Conservation (phyloP, 2,113 vertebrate genomes). For the Crotalus viridis region DNA sequence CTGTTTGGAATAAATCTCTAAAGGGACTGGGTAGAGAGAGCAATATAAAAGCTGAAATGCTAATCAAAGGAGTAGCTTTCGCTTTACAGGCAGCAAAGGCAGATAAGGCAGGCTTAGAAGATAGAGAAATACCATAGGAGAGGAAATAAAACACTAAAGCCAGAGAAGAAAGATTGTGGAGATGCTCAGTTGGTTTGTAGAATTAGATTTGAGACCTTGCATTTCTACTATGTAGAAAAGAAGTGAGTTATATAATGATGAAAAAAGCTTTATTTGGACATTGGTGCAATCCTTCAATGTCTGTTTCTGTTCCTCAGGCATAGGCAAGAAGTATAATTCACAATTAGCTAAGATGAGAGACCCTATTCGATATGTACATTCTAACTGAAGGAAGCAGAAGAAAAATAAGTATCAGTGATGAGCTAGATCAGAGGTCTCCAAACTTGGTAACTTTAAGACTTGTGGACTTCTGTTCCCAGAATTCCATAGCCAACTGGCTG, state of each 20-base stretch:
- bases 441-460: background rate
- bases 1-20: background rate
- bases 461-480: background rate
- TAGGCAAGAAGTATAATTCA: background rate
- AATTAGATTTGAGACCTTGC: background rate
- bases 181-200: background rate
- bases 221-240: background rate
- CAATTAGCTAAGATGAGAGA: background rate
- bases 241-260: background rate
- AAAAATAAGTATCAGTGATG: fast-evolving
- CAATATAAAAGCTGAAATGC: background rate
- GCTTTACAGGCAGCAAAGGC: background rate
- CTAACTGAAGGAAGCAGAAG: background rate
- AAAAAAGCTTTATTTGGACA: background rate
- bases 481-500: background rate
- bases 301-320: background rate
- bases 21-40: background rate
- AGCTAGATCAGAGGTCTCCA: background rate
- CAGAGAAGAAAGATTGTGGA: background rate
- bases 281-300: background rate
- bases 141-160: background rate
- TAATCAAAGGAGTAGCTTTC: background rate
- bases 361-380: background rate
- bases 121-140: background rate
- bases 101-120: background rate